Conservation (phyloP, 2,797 vertebrate genomes). For the Acanthurus tractus region DNA sequence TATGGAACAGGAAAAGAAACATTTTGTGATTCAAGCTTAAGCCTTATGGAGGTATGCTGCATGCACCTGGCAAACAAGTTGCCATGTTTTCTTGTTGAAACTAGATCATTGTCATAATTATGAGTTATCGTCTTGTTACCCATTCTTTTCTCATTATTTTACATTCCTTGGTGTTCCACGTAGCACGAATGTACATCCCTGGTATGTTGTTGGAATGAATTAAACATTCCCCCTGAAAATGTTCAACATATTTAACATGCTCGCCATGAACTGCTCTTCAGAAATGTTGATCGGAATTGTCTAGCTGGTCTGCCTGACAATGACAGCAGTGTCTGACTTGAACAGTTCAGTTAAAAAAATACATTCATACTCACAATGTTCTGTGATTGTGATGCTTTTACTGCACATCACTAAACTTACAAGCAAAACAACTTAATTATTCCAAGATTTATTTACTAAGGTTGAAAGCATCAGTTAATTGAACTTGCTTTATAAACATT, state of each 20-base stretch:
- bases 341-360: conserved; percentile 4
- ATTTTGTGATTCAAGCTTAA: conserved; percentile 21
- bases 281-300: conserved; percentile 12
- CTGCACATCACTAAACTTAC: background rate
- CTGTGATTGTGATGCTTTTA: background rate
- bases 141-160: conserved; percentile 12
- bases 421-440: background rate
- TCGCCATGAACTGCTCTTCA: background rate
- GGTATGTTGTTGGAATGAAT: conserved; percentile 2
- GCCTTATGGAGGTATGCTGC: conserved; percentile 16
- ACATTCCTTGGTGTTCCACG: background rate
- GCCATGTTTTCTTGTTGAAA: conserved; percentile 20
- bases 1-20: conserved; percentile 33
- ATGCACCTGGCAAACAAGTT: conserved; percentile 40
- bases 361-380: background rate
- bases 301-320: conserved; percentile 6
- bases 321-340: background rate
- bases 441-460: background rate
- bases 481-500: background rate
- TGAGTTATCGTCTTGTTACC: conserved; percentile 1
- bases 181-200: conserved; percentile 5
- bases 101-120: conserved; percentile 16
- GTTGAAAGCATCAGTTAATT: background rate
- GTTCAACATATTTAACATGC: conserved; percentile 9
- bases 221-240: conserved; percentile 15